Evolutionary conservation across 2,888 invertebrate genomes (phyloP), one percentile per base, ranked within the genome.

Genomic region (Isotomurus palustris): DNA sequence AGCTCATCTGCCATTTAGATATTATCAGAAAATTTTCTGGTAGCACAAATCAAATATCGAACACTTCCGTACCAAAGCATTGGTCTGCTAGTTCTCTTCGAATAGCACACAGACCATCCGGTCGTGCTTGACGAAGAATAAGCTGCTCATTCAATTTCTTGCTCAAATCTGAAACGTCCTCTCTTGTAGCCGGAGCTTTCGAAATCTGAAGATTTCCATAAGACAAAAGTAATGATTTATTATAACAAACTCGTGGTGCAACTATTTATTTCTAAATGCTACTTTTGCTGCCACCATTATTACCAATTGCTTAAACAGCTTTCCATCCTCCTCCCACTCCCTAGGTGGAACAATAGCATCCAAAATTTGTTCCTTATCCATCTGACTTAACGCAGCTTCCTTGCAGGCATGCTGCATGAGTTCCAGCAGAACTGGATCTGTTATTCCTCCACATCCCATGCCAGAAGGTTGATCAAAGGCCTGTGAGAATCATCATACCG

Each of bases 311-410:
- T 36, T 35, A 24, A 25, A 53, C 2, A 32, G 49, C 17, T 57
- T 60, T 27, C 60, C 56, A 14, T 60, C 60, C 40, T 60, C 60
- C 17, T 53, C 56, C 56, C 56, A 60, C 45, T 60, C 60, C 21
- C 53, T 32, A 22, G 60, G 60, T 17, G 53, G 56, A 10, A 53
- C 56, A 27, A 60, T 60, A 1, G 60, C 53, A 29, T 57, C 40
- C 10, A 60, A 35, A 10, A 60, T 60, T 25, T 56, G 53, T 5
- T 56, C 56, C 3, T 56, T 60, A 25, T 60, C 56, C 38, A 57
- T 60, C 14, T 56, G 53, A 49, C 60, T 60, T 38, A 50, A 47
- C 5, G 38, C n/a, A 17, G 60, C 43, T 36, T 60, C 60, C 24
- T 53, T 53, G 53, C 60, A 60, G 24, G 53, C n/a, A 49, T 56